Evolutionary conservation across 1,140 invertebrate species (phyloP), one percentile per base, ranked within the genome.

Genomic region (Drosophila yakuba): DNA sequence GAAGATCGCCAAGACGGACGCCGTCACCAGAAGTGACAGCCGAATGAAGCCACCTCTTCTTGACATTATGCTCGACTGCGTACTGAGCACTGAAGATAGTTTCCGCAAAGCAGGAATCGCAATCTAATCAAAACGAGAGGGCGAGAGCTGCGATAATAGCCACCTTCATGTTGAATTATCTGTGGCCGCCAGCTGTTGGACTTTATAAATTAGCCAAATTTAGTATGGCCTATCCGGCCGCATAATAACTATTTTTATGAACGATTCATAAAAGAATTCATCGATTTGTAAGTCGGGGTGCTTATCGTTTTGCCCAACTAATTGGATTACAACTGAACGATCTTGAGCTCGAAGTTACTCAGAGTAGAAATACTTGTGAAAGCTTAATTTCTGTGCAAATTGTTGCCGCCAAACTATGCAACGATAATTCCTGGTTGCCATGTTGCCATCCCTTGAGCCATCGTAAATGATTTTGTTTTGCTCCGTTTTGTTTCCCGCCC

Each of bases 31-130:
- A 11, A 86, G 14, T 48, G 52, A 52, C 5, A 88, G 23, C 10
- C 62, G 74, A 15, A 66, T 35, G 5, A 76, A 66, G 23, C 44
- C 41, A 79, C 59, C 32, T 79, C 84, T 77, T 58, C 59, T 60
- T 72, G 72, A 44, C 83, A 88, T 86, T 83, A 54, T 62, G 84
- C 44, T 39, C 67, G 51, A 51, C 25, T 38, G 48, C 41, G n/a
- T 47, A 76, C 72, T 75, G 47, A 45, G 32, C 15, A 35, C 4
- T 7, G 10, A 15, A 11, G 36, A n/a, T 25, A 32, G 44, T 11
- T 32, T 10, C 8, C 7, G 2, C 2, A 5, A 44, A 62, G 59
- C 44, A 10, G 36, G 17, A 10, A 28, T 10, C 25, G 45, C 66
- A 72, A 72, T 72, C 67, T 71, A 71, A 71, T 71, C 67, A 71